Base-by-base conservation (phyloP, 2,888 invertebrate genomes). In the Anagyrus pseudococci region DNA sequence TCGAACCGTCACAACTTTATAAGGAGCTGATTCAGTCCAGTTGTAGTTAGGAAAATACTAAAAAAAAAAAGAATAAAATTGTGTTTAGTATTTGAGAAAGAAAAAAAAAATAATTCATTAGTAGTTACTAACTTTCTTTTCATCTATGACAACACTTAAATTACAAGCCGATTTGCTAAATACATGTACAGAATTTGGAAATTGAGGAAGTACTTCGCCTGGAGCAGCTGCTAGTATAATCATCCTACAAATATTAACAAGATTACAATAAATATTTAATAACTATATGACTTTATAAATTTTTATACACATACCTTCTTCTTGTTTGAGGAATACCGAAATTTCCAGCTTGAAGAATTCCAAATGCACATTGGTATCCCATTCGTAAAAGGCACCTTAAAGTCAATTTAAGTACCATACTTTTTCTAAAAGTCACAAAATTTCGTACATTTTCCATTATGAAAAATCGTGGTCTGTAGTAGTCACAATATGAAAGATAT, bases 351-450 rank as follows among this genome's bases (percentile, higher is more conserved):
- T 94, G 94, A 15, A 94, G 77, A n/a, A 94, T 85, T 0, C 92
- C 93, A 75, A 93, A 92, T 0, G 92, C 89, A 69, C 92, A 93
- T 81, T 94, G 93, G 75, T 94, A 94, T 0, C 93, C 94, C 90
- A 94, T 93, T 53, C 88, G 86, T 26, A 93, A 74, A 17, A 94
- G 82, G 68, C 92, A 90, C 1, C 90, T 82, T 37, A 94, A 77
- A 0, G 93, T 90, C 68, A 94, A 78, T 80, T 93, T 93, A 54
- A 94, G 80, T 23, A 94, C 91, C 88, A 93, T 89, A 46, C 88
- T 88, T 62, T 86, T 86, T 76, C 94, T 93, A 77, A 91, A 94
- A 0, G 90, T 88, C 0, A 92, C 92, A 79, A 94, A 94, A 80
- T 93, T 94, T 50, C 93, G 83, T 0, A 94, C 94, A 74, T 94